Base-by-base conservation (phyloP, 2,113 vertebrate genomes). In the Hylia prasina region DNA sequence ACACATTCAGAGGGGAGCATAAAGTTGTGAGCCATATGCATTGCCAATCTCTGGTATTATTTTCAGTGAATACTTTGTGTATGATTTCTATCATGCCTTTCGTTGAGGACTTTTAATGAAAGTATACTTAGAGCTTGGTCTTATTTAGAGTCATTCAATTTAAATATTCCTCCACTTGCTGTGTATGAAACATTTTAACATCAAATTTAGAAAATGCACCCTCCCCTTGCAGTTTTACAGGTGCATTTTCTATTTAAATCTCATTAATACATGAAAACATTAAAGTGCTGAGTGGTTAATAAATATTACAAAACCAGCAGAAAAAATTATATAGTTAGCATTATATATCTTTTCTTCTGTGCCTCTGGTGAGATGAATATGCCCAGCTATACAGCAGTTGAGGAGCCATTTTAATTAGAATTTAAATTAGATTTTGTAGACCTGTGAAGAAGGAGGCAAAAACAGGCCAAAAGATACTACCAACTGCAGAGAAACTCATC, bases 391-490 rank as follows among this genome's bases (percentile, higher is more conserved):
- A 87, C 37, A 76, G 73, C 28, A 91, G 37, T 33, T 0, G 1
- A 82, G 33, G 44, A 95, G 12, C 11, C 39, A 58, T 79, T 92
- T 95, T 76, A 72, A 89, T 91, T 82, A 78, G 45, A 82, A 84
- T 93, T 95, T 35, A 47, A 84, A 91, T 87, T 64, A 78, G 69
- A 53, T 91, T 95, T 82, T 76, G 37, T 76, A 91, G 40, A 79
- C 37, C 31, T 87, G 40, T 53, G 69, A 89, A 69, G 33, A 7
- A 9, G 6, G 8, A 0, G 1, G 13, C 40, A 87, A 71, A 78
- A 84, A 6, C 2, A 78, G 37, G 33, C 31, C 35, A 35, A 68
- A 87, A 93, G 28, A 37, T 76, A 39, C 13, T 57, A 42, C 65
- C 82, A 57, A 3, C 33, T 75, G 48, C 51, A 79, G 73, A 66